Base-by-base conservation (phyloP, 2,797 vertebrate genomes). In the Microcaecilia unicolor region DNA sequence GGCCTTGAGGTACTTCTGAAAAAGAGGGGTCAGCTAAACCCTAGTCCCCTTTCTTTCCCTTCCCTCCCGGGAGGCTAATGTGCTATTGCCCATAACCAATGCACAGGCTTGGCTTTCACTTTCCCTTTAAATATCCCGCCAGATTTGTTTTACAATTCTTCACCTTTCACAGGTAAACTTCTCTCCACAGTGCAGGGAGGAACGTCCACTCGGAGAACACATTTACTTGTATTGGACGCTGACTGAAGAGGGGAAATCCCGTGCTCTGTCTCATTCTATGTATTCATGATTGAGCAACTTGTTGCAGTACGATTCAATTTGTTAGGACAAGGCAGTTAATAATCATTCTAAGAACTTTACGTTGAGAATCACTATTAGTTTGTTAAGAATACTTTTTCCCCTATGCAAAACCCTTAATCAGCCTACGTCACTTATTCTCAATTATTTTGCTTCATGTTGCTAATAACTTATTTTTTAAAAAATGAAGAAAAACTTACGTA, bases 291-390 rank as follows among this genome's bases (percentile, higher is more conserved):
- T 2, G 28, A 55, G 25, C 38, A 41, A 60, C 22, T 38, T 37
- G 34, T 18, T 59, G 46, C 43, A 64, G 38, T 33, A 44, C 37
- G 51, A 35, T 51, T 55, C 46, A 29, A 34, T 25, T 33, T 32
- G 24, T 43, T 43, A 57, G 31, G 37, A 29, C 11, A 17, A 46
- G 28, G 16, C 38, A 23, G 39, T 51, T 18, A 43, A 36, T 54
- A 39, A n/a, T n/a, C n/a, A n/a, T n/a, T n/a, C n/a, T n/a, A n/a
- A n/a, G n/a, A n/a, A n/a, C 44, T 41, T 51, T 18, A 25, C 49
- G 29, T 2, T 2, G n/a, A n/a, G n/a, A n/a, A n/a, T n/a, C n/a
- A n/a, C n/a, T n/a, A n/a, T n/a, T n/a, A n/a, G n/a, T n/a, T n/a
- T n/a, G n/a, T n/a, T n/a, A n/a, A n/a, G n/a, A n/a, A n/a, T n/a